Percentiles rank a stretch among this genome's conserved stretches.
Evolutionary conservation across 2,113 vertebrate genomes (phyloP).

Genomic region (Eretmochelys imbricata): DNA sequence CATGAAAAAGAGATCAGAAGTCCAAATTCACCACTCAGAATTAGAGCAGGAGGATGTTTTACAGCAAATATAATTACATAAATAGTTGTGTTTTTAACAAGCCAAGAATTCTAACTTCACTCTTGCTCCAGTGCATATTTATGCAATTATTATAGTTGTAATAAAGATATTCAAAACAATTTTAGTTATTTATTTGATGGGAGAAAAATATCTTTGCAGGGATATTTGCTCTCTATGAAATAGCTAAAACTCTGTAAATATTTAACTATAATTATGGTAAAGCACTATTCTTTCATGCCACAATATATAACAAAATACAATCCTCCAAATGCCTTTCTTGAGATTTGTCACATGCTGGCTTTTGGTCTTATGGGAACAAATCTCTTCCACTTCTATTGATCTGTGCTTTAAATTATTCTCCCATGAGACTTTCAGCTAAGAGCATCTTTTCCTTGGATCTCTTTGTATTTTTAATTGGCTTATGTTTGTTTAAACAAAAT

Average conservation of each 20-base stretch:
- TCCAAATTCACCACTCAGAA: background rate
- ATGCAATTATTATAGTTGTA: constrained; percentile 27
- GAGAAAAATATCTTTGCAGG: constrained; percentile 45
- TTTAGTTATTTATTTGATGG: constrained; percentile 2
- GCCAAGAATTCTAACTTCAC: background rate
- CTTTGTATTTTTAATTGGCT: constrained; percentile 79
- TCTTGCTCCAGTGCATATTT: constrained; percentile 20
- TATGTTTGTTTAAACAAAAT: constrained; percentile 79
- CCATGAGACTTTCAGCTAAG: constrained; percentile 67
- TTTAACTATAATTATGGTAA: constrained; percentile 69
- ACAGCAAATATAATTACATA: background rate
- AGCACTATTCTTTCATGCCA: constrained; percentile 55
- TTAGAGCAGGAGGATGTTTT: background rate
- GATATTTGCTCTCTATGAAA: constrained; percentile 60
- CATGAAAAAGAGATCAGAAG: background rate
- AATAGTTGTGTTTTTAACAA: background rate
- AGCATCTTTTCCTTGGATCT: constrained; percentile 72
- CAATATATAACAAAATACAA: constrained; percentile 57
- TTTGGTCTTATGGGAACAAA: constrained; percentile 68
- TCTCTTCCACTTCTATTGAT: constrained; percentile 70
- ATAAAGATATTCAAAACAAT: constrained; percentile 12
- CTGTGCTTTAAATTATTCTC: constrained; percentile 75
- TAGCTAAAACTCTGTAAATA: constrained; percentile 66
- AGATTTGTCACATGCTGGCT: constrained; percentile 69
- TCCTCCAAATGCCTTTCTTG: constrained; percentile 48